A percentile compares a stretch with the other conserved stretches of the same genome.
Conservation (phyloP, 2,797 vertebrate species). For the Leucoraja ocellata region DNA sequence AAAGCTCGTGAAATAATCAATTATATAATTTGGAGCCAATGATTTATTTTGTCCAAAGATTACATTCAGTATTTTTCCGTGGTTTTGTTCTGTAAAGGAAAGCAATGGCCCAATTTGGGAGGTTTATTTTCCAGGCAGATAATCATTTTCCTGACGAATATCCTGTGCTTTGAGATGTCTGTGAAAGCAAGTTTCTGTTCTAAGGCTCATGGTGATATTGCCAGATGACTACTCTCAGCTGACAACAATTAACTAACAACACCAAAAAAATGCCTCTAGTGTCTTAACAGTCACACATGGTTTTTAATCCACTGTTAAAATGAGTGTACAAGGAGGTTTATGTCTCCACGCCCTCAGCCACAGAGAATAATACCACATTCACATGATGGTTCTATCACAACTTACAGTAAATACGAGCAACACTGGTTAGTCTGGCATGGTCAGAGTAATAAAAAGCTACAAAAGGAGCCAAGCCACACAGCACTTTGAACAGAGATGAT, state of each 20-base stretch:
- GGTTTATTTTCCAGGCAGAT: constrained; percentile 17
- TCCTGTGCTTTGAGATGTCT: constrained; percentile 13
- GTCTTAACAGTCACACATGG: too few species aligned
- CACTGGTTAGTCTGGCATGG: neutral
- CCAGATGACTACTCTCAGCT: constrained; percentile 7
- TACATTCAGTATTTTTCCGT: neutral
- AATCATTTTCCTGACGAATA: neutral
- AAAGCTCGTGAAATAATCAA: neutral
- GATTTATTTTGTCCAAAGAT: neutral
- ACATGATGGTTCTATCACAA: neutral
- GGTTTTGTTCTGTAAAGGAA: neutral
- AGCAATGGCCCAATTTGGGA: neutral
- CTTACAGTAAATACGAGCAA: neutral
- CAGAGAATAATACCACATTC: neutral
- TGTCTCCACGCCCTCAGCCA: neutral
- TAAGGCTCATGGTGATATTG: neutral
- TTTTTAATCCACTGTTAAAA: neutral
- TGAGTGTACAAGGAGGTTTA: neutral
- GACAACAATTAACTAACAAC: constrained; percentile 25
- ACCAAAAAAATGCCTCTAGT: neutral
- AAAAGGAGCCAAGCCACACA: neutral
- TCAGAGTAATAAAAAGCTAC: neutral
- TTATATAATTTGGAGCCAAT: neutral
- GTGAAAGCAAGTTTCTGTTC: constrained; percentile 6
- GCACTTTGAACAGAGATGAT: neutral